A percentile compares a stretch with the other conserved stretches of the same genome.
Conservation (phyloP, 1,140 invertebrate species). For the Aphaenogaster rudis region DNA sequence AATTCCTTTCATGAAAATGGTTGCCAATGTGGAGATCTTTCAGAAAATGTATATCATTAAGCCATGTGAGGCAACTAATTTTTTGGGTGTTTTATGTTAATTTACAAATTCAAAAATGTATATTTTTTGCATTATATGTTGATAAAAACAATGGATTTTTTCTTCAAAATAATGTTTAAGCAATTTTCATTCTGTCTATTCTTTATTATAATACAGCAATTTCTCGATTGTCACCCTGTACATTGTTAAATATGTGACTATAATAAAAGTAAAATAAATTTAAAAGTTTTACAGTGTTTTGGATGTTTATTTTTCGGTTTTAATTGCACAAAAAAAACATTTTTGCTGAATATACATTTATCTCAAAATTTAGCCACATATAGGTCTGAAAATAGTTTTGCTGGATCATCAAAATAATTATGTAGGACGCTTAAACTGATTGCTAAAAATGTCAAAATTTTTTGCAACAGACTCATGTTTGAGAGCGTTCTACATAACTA, state of each 20-base stretch:
- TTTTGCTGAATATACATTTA: too few species aligned
- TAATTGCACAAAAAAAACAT: neutral
- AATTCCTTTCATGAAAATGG: neutral
- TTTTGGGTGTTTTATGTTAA: neutral
- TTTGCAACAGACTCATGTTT: too few species aligned
- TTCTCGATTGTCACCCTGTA: neutral
- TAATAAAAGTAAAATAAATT: neutral
- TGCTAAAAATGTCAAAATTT: too few species aligned
- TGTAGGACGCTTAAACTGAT: too few species aligned
- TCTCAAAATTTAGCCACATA: too few species aligned
- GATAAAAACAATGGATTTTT: neutral
- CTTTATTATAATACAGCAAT: neutral
- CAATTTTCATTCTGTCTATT: neutral
- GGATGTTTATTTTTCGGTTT: neutral
- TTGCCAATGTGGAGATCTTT: neutral
- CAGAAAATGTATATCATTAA: neutral
- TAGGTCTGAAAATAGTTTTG: too few species aligned
- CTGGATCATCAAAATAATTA: too few species aligned
- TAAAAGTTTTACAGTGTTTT: neutral
- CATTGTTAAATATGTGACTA: neutral
- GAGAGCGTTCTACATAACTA: too few species aligned
- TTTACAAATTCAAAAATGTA: neutral
- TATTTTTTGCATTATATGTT: neutral
- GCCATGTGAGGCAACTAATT: neutral
- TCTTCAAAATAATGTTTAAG: neutral